Evolutionary conservation across 2,888 invertebrate species (phyloP), one percentile per base, ranked within the genome.

Genomic region (Prosapia bicincta): DNA sequence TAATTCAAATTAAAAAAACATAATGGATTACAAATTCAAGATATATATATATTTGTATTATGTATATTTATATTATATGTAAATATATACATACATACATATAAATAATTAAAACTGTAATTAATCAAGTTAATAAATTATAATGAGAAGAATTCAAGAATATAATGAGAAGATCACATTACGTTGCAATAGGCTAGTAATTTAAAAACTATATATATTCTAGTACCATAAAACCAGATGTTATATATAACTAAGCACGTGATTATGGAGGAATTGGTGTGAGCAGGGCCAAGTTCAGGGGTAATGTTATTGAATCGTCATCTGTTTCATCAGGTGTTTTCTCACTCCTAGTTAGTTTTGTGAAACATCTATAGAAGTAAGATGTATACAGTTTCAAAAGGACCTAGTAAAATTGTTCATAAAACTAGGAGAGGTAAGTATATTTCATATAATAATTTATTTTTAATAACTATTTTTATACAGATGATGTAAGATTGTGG

Each of bases 331-430:
- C 54, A 54, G 54, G 54, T 54, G 54, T 54, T 54, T 20, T 54
- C 20, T 5, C 1, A 54, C n/a, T 20, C 20, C 20, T 54, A 20
- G 54, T 54, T 20, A 54, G 54, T 54, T 54, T 54, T 54, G 54
- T 20, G 20, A 54, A 54, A 54, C 54, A 20, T 54, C 3, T 54
- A 13, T 20, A n/a, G n/a, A 20, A 20, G 54, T 10, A 54, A 54
- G 54, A 95, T 95, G 95, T 95, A 95, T 88, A 94, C 94, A 84
- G 92, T 95, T 83, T 92, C 92, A 79, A 94, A 94, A 86, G 93
- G 94, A 79, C 94, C 94, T 79, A 95, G 93, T 86, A 94, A 94
- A 88, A 93, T 95, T 85, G 93, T 93, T 82, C 93, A 94, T 79
- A 94, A 95, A 89, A 93, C 94, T 80, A 88, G 94, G 83, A 88